A percentile compares a stretch with the other conserved stretches of the same genome.
These are phyloP conservation scores for Mamestra brassicae DNA, from an alignment of 2,888 invertebrate genomes.

Conservation along the genomic window DNA sequence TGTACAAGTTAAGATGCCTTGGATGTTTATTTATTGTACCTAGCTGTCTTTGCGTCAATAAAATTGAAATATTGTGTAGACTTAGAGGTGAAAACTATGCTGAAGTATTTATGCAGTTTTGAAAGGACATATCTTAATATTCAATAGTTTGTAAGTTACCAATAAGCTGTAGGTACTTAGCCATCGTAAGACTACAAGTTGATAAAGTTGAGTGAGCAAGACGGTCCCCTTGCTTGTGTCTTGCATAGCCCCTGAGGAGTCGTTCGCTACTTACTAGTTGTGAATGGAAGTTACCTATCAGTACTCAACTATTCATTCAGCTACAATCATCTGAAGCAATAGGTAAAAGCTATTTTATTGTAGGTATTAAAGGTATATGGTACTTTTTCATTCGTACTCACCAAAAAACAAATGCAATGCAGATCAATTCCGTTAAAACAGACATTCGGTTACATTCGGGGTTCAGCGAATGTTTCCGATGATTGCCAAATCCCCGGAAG, in stretches of 20 bases:
- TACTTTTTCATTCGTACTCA: not conserved
- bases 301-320: not conserved
- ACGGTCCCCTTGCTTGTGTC: not conserved
- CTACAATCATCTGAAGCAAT: not conserved
- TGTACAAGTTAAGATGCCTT: constrained; percentile 16
- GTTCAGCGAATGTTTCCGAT: not conserved
- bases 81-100: not conserved
- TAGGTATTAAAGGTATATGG: not conserved
- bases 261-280: not conserved
- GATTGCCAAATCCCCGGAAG: constrained; percentile 7
- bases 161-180: constrained; percentile 7
- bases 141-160: not conserved
- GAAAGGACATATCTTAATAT: not conserved
- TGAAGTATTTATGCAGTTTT: not conserved
- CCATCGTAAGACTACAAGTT: constrained; percentile 14
- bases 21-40: constrained; percentile 1
- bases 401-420: not conserved
- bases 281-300: not conserved
- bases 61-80: not conserved
- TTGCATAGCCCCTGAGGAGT: not conserved
- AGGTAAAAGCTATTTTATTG: not conserved
- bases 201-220: not conserved
- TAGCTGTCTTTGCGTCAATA: not conserved
- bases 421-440: constrained; percentile 4
- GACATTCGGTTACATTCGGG: not conserved